Evolutionary conservation across 92 coral and sea anemone species (phyloP).

Genomic region (Bergia puertoricense): DNA sequence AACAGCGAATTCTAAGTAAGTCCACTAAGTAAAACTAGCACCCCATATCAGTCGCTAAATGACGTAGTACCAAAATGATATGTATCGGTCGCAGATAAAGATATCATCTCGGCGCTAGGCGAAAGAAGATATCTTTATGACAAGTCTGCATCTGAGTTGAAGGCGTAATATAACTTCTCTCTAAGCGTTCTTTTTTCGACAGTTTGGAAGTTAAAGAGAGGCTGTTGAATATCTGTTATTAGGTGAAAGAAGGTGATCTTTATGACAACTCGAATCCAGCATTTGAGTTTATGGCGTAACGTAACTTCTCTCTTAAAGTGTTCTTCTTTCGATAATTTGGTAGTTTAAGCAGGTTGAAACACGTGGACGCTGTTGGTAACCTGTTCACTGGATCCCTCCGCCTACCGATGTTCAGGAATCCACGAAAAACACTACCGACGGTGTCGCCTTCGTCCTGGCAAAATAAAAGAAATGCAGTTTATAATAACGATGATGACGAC

Average conservation of each 20-base stretch:
- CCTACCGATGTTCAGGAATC: slow-evolving; percentile 91
- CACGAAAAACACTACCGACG: slow-evolving; percentile 94
- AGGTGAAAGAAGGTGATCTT: not conserved
- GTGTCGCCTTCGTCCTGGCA: slow-evolving; percentile 96
- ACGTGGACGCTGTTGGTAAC: slow-evolving; percentile 94
- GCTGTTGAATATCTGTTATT: no score
- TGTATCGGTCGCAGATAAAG: no score
- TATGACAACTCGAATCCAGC: slow-evolving; percentile 96
- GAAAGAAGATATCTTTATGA: slow-evolving; percentile 50
- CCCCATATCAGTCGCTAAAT: not conserved
- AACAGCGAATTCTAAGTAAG: not conserved
- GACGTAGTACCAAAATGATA: not conserved
- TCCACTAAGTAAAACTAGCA: not conserved
- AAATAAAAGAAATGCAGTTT: not conserved
- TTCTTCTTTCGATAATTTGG: slow-evolving; percentile 92
- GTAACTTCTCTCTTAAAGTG: slow-evolving; percentile 86
- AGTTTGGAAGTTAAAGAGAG: slow-evolving; percentile 85
- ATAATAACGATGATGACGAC: no score
- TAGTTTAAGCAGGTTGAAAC: slow-evolving; percentile 91
- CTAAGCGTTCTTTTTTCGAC: slow-evolving; percentile 82
- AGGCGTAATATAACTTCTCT: slow-evolving; percentile 93
- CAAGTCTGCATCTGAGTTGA: slow-evolving; percentile 87
- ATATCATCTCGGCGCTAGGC: not conserved
- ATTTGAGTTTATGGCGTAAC: slow-evolving; percentile 88
- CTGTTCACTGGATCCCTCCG: slow-evolving; percentile 85